Evolutionary conservation across 2,888 invertebrate species (phyloP).

Genomic region (Trichogramma evanescens): DNA sequence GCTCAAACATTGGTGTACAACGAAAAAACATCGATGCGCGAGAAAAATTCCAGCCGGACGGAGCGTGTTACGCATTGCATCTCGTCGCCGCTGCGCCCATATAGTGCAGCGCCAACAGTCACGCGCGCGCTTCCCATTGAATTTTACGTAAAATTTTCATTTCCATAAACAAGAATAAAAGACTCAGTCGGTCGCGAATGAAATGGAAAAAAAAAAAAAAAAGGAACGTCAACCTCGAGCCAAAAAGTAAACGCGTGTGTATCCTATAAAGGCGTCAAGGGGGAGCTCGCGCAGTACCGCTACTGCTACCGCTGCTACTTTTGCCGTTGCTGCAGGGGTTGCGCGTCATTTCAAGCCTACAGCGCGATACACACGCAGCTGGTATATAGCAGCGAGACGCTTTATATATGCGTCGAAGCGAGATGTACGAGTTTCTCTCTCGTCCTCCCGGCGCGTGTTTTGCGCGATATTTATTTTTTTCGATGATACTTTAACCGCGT

Average conservation of each 20-base stretch:
- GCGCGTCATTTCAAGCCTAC: constrained; percentile 20
- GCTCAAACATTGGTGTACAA: too few relatives aligned
- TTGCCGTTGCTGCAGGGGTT: background rate
- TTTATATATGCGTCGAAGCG: too few relatives aligned
- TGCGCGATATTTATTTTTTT: too few relatives aligned
- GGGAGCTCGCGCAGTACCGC: too few relatives aligned
- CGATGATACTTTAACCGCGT: too few relatives aligned
- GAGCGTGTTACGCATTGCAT: too few relatives aligned
- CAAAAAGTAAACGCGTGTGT: constrained; percentile 3
- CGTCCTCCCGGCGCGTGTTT: too few relatives aligned
- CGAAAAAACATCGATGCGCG: too few relatives aligned
- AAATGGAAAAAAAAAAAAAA: background rate
- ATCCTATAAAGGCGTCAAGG: background rate
- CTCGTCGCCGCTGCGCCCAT: background rate
- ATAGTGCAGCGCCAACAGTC: too few relatives aligned
- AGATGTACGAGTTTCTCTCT: too few relatives aligned
- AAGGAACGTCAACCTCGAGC: background rate
- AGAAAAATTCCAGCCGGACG: too few relatives aligned
- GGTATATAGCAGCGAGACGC: background rate
- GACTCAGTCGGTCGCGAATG: background rate
- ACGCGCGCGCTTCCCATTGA: background rate
- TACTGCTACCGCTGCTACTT: too few relatives aligned
- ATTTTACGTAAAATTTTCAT: constrained; percentile 6
- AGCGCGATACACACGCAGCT: constrained; percentile 18
- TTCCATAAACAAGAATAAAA: background rate